phyloP scores from a whole-genome alignment of 2,113 vertebrate species.

The Microcebus jonahi region DNA sequence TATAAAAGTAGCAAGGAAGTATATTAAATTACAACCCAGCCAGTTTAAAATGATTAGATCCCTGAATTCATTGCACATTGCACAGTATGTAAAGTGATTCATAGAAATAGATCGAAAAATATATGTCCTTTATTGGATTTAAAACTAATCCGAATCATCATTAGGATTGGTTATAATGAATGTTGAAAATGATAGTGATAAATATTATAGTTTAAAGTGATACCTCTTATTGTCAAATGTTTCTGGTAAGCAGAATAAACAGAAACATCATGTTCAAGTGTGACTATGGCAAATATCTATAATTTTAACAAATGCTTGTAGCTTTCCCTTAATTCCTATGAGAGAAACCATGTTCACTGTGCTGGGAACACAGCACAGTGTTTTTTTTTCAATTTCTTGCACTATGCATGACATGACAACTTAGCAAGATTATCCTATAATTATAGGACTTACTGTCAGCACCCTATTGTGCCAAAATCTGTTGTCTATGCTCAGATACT shows the following conservation, averaged over 20 bases:
- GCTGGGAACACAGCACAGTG: neutral
- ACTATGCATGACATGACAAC: neutral
- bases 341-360: neutral
- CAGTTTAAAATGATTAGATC: neutral
- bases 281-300: neutral
- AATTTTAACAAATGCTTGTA: neutral
- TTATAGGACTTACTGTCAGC: neutral
- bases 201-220: neutral
- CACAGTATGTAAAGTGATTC: neutral
- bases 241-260: neutral
- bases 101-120: neutral
- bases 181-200: neutral
- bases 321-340: constrained; percentile 1
- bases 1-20: neutral
- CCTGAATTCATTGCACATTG: neutral
- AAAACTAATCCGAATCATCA: constrained; percentile 4
- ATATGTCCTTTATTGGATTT: neutral
- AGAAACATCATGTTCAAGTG: neutral
- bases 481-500: neutral
- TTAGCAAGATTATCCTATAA: neutral
- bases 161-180: constrained; percentile 16
- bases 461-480: neutral
- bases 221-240: neutral
- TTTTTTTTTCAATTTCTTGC: neutral
- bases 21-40: neutral